These are phyloP conservation scores for Drosophila miranda DNA, from an alignment of 1,140 invertebrate species.

Conservation along the genomic window DNA sequence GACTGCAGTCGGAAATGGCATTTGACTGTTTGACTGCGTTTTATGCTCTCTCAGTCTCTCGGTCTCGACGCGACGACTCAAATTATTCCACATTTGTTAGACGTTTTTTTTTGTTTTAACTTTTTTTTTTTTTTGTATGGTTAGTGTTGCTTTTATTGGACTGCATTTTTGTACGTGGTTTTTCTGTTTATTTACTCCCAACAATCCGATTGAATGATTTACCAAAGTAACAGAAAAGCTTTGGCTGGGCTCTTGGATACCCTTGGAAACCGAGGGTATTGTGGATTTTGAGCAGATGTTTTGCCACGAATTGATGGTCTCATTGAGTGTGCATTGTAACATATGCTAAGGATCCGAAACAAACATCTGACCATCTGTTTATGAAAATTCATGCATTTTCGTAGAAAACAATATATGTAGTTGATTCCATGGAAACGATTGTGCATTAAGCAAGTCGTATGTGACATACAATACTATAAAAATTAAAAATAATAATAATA, in stretches of 20 bases:
- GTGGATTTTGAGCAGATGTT: too few species aligned
- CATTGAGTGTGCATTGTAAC: too few species aligned
- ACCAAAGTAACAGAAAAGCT: conserved; percentile 24
- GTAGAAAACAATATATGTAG: not conserved
- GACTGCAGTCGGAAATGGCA: conserved; percentile 72
- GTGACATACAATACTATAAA: too few species aligned
- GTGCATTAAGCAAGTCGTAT: too few species aligned
- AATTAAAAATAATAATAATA: too few species aligned
- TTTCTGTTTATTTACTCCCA: conserved; percentile 40
- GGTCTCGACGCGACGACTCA: conserved; percentile 32
- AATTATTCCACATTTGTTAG: conserved; percentile 56
- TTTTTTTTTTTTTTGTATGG: conserved; percentile 9
- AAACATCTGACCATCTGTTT: too few species aligned
- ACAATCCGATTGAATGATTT: conserved; percentile 22
- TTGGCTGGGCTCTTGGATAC: not conserved
- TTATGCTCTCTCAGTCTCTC: conserved; percentile 45
- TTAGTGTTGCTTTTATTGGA: conserved; percentile 5
- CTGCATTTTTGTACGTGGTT: conserved; percentile 22
- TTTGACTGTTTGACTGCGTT: conserved; percentile 65
- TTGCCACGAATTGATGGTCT: too few species aligned
- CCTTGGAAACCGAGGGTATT: too few species aligned
- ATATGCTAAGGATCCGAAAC: too few species aligned
- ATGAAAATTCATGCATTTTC: not conserved
- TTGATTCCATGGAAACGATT: too few species aligned
- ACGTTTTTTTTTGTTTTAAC: not conserved